Evolutionary conservation across 2,888 invertebrate genomes (phyloP), one percentile per base, ranked within the genome.

Genomic region (Cryptosula pallasiana): DNA sequence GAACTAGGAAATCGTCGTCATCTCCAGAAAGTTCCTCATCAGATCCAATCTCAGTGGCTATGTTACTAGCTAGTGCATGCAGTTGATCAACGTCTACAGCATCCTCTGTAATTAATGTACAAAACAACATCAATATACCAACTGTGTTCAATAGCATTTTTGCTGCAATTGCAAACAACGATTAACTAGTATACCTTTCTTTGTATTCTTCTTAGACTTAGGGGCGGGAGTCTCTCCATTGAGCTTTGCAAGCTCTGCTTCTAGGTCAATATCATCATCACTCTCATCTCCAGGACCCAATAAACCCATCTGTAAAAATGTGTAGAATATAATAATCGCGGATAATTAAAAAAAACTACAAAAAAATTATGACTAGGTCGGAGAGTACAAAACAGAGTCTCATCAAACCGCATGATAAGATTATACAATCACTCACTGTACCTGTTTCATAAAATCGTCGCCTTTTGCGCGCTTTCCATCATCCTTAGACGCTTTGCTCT

Each of bases 251-350:
- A 63, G 63, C 27, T 63, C 63, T 63, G 63, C 63, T 32, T 63
- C 63, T 3, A 63, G 32, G 34, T 63, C 63, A 9, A 63, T 63
- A 9, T 63, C 63, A 63, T 63, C 63, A 63, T 32, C 32, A 32
- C 32, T 27, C 2, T 63, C 63, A 63, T 32, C 63, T 25, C 32
- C 63, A 13, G 25, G 25, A 63, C 25, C 20, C 13, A 63, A 32
- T 63, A 63, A 63, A 13, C 63, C 63, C 63, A 63, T 63, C 63
- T 63, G 32, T 3, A 63, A n/a, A 45, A 45, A 45, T 45, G 45
- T 45, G n/a, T n/a, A n/a, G n/a, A n/a, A n/a, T n/a, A 45, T 20
- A 45, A 45, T 45, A 20, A 45, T 45, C 5, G 45, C 45, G 20
- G 45, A 13, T 45, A 45, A 45, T 9, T 45, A 45, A 45, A 45